Conservation (phyloP, 1,140 invertebrate genomes). For the Steinernema feltiae region DNA sequence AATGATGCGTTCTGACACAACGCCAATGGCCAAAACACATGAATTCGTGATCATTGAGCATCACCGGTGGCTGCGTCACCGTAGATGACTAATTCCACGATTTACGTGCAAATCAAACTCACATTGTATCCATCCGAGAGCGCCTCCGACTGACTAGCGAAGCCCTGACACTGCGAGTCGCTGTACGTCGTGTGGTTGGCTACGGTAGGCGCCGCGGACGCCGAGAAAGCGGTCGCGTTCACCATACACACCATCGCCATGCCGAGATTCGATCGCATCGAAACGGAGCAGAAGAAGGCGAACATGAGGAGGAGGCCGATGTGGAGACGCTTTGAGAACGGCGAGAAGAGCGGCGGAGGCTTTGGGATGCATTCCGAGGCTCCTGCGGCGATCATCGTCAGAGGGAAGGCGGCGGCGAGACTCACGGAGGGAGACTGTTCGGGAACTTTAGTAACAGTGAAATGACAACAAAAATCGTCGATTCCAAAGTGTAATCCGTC, state of each 20-base stretch:
- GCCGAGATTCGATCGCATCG: slow-evolving; percentile 9
- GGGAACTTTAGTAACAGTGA: too few relatives aligned
- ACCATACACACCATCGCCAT: slow-evolving; percentile 20
- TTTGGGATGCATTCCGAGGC: not conserved
- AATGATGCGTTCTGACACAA: too few relatives aligned
- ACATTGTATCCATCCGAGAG: not conserved
- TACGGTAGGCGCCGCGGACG: not conserved
- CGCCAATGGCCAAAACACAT: too few relatives aligned
- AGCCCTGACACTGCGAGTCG: not conserved
- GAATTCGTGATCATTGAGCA: too few relatives aligned
- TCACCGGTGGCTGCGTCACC: too few relatives aligned
- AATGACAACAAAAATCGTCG: too few relatives aligned
- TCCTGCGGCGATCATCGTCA: not conserved
- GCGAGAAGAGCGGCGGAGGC: slow-evolving; percentile 2
- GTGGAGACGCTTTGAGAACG: not conserved
- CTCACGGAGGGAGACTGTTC: too few relatives aligned
- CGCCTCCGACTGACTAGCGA: not conserved
- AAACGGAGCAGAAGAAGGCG: slow-evolving; percentile 4
- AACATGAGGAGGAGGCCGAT: not conserved
- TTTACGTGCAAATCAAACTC: not conserved
- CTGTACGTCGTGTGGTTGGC: not conserved
- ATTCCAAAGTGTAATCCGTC: too few relatives aligned
- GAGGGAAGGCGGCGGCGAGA: not conserved
- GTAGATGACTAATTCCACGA: not conserved
- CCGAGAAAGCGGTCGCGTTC: not conserved